phyloP scores from a whole-genome alignment of 2,113 vertebrate species.

The Stigmatopora argus region DNA sequence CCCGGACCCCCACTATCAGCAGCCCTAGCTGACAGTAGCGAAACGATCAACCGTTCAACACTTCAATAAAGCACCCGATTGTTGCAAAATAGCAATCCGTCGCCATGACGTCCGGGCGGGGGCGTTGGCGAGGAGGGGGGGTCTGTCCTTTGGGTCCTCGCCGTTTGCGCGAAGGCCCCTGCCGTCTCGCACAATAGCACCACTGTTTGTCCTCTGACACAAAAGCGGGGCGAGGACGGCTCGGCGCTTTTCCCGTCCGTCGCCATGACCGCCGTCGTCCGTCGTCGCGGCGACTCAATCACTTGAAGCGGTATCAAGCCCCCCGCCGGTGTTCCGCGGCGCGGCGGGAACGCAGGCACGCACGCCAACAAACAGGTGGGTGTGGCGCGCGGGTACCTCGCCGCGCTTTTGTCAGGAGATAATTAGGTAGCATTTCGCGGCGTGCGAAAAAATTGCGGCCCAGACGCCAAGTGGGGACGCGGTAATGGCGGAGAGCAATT shows the following conservation, averaged over 20 bases:
- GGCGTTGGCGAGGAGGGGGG: not conserved
- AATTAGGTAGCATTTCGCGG: constrained; percentile 12
- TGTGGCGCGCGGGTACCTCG: constrained; percentile 22
- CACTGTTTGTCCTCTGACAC: constrained; percentile 80
- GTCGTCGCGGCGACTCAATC: constrained; percentile 43
- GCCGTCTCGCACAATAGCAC: constrained; percentile 83
- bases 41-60: constrained; percentile 61
- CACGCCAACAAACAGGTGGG: constrained; percentile 55
- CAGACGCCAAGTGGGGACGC: constrained; percentile 7
- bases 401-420: constrained; percentile 13
- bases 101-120: constrained; percentile 67
- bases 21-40: constrained; percentile 65
- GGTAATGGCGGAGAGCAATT: not conserved
- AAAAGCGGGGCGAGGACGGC: constrained; percentile 54
- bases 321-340: constrained; percentile 31
- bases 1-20: constrained; percentile 54
- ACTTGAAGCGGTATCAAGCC: constrained; percentile 49
- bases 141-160: too few relatives aligned
- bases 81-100: constrained; percentile 70
- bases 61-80: constrained; percentile 70
- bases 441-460: constrained; percentile 1
- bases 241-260: not conserved
- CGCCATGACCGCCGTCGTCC: constrained; percentile 45
- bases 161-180: constrained; percentile 78
- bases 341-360: constrained; percentile 25